phyloP scores from a whole-genome alignment of 2,797 vertebrate genomes.

The Aphelocoma californica region DNA sequence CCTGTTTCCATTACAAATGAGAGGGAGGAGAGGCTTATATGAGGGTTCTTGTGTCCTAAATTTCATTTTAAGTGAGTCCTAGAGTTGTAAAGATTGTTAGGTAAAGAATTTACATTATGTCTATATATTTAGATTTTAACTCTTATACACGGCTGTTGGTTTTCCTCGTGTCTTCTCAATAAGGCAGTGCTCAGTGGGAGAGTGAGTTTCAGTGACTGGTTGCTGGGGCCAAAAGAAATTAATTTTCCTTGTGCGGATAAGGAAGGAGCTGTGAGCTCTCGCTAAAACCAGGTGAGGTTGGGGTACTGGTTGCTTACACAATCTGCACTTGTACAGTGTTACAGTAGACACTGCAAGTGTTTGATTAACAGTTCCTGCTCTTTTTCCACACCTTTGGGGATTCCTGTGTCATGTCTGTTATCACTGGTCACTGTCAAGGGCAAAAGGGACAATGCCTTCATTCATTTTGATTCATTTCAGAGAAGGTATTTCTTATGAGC shows the following conservation, averaged over 20 bases:
- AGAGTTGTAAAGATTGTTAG: neutral
- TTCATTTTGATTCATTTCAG: neutral
- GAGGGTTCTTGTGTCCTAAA: neutral
- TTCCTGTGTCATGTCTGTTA: neutral
- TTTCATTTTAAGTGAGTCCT: neutral
- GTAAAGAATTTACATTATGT: neutral
- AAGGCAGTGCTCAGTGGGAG: neutral
- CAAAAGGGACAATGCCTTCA: neutral
- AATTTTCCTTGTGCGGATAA: neutral
- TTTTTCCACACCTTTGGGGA: neutral
- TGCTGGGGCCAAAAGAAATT: neutral
- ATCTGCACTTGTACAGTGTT: neutral
- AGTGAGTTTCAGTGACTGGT: neutral
- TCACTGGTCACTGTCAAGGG: neutral
- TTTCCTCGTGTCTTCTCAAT: neutral
- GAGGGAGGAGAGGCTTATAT: neutral
- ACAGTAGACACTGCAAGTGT: neutral
- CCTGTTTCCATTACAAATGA: neutral
- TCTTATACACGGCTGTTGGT: fast-evolving
- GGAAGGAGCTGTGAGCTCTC: neutral
- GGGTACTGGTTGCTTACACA: neutral
- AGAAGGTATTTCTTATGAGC: neutral
- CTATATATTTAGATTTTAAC: no score
- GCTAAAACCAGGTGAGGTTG: neutral
- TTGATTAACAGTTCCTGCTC: neutral